A percentile compares a stretch with the other conserved stretches of the same genome.
phyloP scores from a whole-genome alignment of 1,140 invertebrate species.

The Micrasema minimum region DNA sequence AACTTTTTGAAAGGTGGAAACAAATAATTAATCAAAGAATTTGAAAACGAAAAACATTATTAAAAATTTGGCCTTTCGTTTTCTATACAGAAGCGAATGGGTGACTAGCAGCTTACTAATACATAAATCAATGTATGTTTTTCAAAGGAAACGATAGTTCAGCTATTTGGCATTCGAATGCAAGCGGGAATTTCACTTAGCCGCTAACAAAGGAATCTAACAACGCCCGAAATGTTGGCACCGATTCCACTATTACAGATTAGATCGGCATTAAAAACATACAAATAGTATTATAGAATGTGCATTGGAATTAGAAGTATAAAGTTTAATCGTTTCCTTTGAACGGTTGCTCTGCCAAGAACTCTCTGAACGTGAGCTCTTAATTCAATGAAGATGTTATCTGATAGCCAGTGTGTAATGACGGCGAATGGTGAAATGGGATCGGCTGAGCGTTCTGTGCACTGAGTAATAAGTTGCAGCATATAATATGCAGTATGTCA shows the following conservation, averaged over 20 bases:
- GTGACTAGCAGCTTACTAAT: too few species aligned
- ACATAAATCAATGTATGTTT: constrained; percentile 17
- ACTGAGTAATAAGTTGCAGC: not conserved
- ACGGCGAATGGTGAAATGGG: not conserved
- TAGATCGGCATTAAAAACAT: constrained; percentile 27
- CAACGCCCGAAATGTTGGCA: constrained; percentile 19
- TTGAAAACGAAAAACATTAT: too few species aligned
- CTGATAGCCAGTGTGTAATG: not conserved
- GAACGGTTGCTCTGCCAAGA: constrained; percentile 22
- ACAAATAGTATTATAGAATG: not conserved
- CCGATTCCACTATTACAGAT: not conserved
- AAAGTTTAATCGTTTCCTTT: constrained; percentile 29
- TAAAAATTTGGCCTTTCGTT: too few species aligned
- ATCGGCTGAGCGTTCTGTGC: not conserved
- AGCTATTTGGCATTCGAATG: constrained; percentile 30
- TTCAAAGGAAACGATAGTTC: constrained; percentile 14
- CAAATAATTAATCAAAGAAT: too few species aligned
- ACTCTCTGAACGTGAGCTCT: constrained; percentile 9
- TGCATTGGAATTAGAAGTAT: constrained; percentile 6
- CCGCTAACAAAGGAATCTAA: constrained; percentile 15
- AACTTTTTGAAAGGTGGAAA: too few species aligned
- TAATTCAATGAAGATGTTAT: constrained; percentile 1
- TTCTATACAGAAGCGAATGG: too few species aligned
- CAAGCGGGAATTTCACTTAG: constrained; percentile 17
- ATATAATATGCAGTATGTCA: too few species aligned